These are phyloP conservation scores for Oreochromis niloticus DNA, from an alignment of 2,113 vertebrate species.

Conservation along the genomic window DNA sequence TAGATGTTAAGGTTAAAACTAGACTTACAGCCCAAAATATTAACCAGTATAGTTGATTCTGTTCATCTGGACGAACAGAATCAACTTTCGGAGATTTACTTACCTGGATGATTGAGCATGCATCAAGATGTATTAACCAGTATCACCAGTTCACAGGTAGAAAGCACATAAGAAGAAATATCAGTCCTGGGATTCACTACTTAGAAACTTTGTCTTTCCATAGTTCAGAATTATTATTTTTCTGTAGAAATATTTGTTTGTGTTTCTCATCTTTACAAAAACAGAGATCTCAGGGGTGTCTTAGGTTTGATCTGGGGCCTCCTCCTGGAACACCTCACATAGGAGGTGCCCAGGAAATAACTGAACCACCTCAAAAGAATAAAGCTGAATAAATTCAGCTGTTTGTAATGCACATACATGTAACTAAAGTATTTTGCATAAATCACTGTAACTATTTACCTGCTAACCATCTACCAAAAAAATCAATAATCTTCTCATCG, in stretches of 20 bases:
- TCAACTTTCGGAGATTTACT: too few relatives aligned
- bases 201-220: too few relatives aligned
- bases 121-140: not conserved
- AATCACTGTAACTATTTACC: not conserved
- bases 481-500: not conserved
- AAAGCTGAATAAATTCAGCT: not conserved
- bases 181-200: too few relatives aligned
- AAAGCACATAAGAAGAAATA: too few relatives aligned
- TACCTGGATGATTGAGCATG: too few relatives aligned
- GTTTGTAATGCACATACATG: not conserved
- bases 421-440: not conserved
- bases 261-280: too few relatives aligned
- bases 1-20: not conserved
- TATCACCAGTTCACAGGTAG: not conserved
- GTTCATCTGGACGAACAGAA: too few relatives aligned
- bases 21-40: not conserved
- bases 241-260: too few relatives aligned
- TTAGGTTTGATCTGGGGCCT: too few relatives aligned
- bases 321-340: too few relatives aligned
- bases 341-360: not conserved
- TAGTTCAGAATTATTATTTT: too few relatives aligned
- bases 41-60: not conserved
- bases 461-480: not conserved
- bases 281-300: too few relatives aligned
- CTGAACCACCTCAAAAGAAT: not conserved